phyloP scores from a whole-genome alignment of 2,797 vertebrate species.

The Molossus molossus region DNA sequence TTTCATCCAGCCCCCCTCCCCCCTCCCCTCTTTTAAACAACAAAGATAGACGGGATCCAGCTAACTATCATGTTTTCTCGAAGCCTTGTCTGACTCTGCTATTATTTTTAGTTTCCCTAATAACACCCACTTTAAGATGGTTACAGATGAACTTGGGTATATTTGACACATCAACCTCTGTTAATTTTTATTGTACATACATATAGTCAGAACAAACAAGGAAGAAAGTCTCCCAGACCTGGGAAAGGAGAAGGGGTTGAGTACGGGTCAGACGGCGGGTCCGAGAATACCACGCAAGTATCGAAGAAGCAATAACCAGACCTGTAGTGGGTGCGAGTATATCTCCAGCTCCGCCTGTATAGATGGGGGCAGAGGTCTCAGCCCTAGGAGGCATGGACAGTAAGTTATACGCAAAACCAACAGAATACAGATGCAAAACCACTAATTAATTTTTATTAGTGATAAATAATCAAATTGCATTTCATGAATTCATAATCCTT shows the following conservation, averaged over 20 bases:
- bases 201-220: neutral
- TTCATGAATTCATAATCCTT: neutral
- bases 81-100: neutral
- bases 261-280: neutral
- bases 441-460: neutral
- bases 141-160: neutral
- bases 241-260: neutral
- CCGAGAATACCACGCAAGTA: neutral
- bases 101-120: neutral
- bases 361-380: neutral
- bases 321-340: neutral
- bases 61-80: neutral
- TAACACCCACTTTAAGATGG: neutral
- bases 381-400: neutral
- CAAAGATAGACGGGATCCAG: neutral
- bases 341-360: neutral
- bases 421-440: neutral
- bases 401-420: neutral
- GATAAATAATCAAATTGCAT: neutral
- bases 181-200: neutral
- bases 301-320: neutral
- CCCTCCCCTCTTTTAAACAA: neutral
- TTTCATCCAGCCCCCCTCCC: too few relatives aligned
- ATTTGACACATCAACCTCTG: constrained; percentile 24
- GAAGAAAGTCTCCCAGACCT: neutral